These are phyloP conservation scores for Delphinapterus leucas DNA, from an alignment of 2,113 vertebrate species.

Conservation along the genomic window DNA sequence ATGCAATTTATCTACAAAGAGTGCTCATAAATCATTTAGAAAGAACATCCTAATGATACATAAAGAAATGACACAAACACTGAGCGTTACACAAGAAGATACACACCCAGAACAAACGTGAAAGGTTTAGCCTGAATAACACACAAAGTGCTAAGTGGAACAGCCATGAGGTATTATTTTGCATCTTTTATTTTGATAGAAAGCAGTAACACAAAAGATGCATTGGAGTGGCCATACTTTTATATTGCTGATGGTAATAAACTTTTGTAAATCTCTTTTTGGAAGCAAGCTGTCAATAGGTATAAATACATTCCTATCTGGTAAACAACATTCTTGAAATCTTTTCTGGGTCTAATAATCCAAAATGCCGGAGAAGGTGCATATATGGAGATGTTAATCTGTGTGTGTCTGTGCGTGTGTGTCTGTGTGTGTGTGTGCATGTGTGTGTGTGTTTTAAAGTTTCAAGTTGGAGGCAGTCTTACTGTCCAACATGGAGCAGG, in stretches of 20 bases:
- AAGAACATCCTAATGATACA: background rate
- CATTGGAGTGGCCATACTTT: background rate
- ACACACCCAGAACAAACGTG: background rate
- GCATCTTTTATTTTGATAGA: background rate
- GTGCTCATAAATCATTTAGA: background rate
- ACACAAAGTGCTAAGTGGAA: background rate
- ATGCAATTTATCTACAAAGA: background rate
- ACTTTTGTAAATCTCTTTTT: background rate
- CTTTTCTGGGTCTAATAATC: background rate
- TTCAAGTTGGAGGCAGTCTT: background rate
- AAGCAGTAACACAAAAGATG: background rate
- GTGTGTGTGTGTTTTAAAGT: background rate
- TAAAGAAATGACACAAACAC: background rate
- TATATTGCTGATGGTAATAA: background rate
- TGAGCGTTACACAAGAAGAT: background rate
- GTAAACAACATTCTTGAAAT: background rate
- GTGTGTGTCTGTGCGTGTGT: background rate
- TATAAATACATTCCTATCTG: background rate
- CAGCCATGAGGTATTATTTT: background rate
- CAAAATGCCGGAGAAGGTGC: background rate
- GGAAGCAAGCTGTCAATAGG: background rate
- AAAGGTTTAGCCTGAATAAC: background rate
- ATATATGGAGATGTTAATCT: background rate
- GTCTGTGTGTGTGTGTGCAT: no score
- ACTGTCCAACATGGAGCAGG: background rate